phyloP scores from a whole-genome alignment of 1,140 invertebrate species.

The Lepidostoma basale region DNA sequence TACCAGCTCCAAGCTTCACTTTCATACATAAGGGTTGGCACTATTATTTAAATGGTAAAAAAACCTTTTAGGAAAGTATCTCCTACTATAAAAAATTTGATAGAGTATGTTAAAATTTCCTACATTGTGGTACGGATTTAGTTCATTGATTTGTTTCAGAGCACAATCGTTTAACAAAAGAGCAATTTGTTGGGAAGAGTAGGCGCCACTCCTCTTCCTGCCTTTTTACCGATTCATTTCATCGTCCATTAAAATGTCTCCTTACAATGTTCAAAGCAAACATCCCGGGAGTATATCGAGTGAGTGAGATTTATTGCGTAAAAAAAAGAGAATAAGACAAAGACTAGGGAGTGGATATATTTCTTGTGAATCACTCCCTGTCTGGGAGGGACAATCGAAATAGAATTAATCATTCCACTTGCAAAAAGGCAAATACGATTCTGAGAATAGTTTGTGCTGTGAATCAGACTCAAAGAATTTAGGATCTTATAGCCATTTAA shows the following conservation, averaged over 20 bases:
- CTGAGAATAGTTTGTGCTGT: too few relatives aligned
- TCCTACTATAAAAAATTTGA: too few relatives aligned
- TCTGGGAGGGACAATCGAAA: constrained; percentile 13
- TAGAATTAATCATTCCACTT: constrained; percentile 8
- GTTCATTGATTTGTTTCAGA: constrained; percentile 1
- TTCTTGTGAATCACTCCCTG: not conserved
- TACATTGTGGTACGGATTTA: not conserved
- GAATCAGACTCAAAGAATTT: too few relatives aligned
- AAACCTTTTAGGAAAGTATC: too few relatives aligned
- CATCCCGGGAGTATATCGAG: not conserved
- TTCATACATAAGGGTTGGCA: too few relatives aligned
- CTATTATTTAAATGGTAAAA: too few relatives aligned
- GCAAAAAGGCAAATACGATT: too few relatives aligned
- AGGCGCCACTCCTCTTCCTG: constrained; percentile 9
- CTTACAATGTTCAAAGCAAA: constrained; percentile 3
- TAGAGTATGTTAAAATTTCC: too few relatives aligned
- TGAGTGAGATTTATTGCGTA: not conserved
- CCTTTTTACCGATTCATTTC: not conserved
- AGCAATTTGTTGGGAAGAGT: not conserved
- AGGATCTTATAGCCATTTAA: too few relatives aligned
- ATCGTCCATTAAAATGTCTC: constrained; percentile 2
- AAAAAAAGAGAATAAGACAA: constrained; percentile 12
- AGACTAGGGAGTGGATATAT: not conserved
- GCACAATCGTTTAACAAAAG: constrained; percentile 1
- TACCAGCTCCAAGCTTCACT: too few relatives aligned